phyloP scores from a whole-genome alignment of 1,140 invertebrate genomes.

The Drosophila equinoxialis region DNA sequence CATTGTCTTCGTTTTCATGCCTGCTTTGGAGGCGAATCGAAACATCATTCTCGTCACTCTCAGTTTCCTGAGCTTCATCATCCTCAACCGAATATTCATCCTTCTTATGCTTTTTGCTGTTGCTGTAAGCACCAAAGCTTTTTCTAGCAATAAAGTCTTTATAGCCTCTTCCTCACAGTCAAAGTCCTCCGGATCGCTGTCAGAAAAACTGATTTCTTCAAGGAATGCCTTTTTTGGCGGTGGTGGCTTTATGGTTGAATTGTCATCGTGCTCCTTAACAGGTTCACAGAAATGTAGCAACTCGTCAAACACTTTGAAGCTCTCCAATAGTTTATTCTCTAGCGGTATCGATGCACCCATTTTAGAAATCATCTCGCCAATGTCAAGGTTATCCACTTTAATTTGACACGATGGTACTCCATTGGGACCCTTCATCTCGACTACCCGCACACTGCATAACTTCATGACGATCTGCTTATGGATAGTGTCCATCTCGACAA shows the following conservation, averaged over 20 bases:
- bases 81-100: not conserved
- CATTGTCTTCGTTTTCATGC: not conserved
- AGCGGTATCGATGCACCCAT: slow-evolving; percentile 18
- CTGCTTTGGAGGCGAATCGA: not conserved
- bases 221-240: slow-evolving; percentile 42
- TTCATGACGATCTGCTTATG: slow-evolving; percentile 59
- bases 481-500: slow-evolving; percentile 48
- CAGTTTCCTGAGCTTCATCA: not conserved
- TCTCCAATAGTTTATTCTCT: not conserved
- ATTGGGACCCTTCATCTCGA: not conserved
- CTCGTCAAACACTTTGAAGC: slow-evolving; percentile 47
- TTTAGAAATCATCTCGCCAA: slow-evolving; percentile 32
- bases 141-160: not conserved
- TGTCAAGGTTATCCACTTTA: slow-evolving; percentile 42
- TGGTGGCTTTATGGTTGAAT: slow-evolving; percentile 35
- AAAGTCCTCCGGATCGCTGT: slow-evolving; percentile 41
- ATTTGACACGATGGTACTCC: slow-evolving; percentile 45
- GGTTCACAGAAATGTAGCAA: slow-evolving; percentile 24
- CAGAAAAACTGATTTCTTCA: slow-evolving; percentile 1
- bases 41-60: not conserved
- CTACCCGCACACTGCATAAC: slow-evolving; percentile 57
- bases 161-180: slow-evolving; percentile 46
- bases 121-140: not conserved
- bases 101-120: not conserved
- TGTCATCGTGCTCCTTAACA: not conserved